Evolutionary conservation across 2,113 vertebrate species (phyloP).

Genomic region (Maccullochella peelii): DNA sequence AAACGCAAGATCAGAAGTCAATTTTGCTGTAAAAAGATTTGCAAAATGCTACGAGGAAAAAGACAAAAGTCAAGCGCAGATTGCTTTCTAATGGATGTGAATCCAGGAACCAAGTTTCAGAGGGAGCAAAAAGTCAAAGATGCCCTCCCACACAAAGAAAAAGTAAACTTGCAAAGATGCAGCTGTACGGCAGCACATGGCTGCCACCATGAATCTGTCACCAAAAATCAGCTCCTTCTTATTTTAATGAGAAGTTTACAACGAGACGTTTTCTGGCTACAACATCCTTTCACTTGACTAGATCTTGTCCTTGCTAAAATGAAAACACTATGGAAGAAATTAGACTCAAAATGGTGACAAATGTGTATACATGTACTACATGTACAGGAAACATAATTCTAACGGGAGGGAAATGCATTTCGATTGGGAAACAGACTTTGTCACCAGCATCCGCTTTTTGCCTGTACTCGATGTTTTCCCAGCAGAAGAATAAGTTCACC

Average conservation of each 20-base stretch:
- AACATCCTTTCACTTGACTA: constrained; percentile 10
- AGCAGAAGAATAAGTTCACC: too few relatives aligned
- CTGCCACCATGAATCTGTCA: constrained; percentile 4
- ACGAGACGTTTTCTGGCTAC: not conserved
- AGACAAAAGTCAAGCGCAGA: constrained; percentile 56
- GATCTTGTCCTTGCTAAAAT: not conserved
- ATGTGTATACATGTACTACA: too few relatives aligned
- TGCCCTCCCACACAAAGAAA: constrained; percentile 63
- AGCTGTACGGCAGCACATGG: constrained; percentile 20
- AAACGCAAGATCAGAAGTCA: constrained; percentile 47
- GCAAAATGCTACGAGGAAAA: constrained; percentile 32
- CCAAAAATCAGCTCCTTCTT: constrained; percentile 8
- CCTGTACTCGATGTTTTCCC: too few relatives aligned
- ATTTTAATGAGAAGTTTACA: not conserved
- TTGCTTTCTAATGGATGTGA: constrained; percentile 55
- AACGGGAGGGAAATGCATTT: too few relatives aligned
- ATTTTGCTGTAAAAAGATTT: constrained; percentile 29
- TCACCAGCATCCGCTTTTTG: too few relatives aligned
- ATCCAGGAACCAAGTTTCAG: constrained; percentile 52
- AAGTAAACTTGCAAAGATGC: constrained; percentile 25
- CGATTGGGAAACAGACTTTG: too few relatives aligned
- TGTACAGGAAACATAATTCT: too few relatives aligned
- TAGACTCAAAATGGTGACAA: too few relatives aligned
- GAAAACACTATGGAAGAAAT: not conserved
- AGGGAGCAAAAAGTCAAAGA: constrained; percentile 58